A percentile compares a stretch with the other conserved stretches of the same genome.
phyloP scores from a whole-genome alignment of 1,140 invertebrate species.

The Scaptodrosophila lebanonensis region DNA sequence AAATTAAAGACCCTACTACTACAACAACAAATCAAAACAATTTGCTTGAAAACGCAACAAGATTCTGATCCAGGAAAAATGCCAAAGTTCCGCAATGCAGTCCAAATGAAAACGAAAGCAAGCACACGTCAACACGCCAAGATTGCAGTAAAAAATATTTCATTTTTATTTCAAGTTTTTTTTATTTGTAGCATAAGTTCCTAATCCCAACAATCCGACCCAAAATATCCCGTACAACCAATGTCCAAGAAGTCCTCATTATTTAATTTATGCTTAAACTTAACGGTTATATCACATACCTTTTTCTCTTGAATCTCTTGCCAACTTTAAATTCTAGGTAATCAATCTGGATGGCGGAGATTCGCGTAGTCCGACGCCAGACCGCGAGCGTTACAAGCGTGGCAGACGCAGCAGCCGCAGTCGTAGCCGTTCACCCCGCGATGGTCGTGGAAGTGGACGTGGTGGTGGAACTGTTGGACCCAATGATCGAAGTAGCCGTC shows the following conservation, averaged over 20 bases:
- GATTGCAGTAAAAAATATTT: conserved; percentile 43
- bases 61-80: conserved; percentile 16
- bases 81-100: conserved; percentile 32
- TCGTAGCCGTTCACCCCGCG: conserved; percentile 77
- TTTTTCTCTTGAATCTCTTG: conserved; percentile 62
- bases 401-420: conserved; percentile 77
- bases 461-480: conserved; percentile 77
- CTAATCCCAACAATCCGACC: background rate
- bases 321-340: conserved; percentile 74
- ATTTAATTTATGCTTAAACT: conserved; percentile 53
- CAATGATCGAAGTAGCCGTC: conserved; percentile 64
- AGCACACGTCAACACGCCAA: conserved; percentile 76
- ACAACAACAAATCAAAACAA: conserved; percentile 44
- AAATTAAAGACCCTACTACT: too few relatives aligned
- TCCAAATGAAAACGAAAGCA: conserved; percentile 23
- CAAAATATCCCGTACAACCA: background rate
- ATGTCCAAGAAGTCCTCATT: conserved; percentile 10
- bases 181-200: background rate
- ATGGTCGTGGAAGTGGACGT: conserved; percentile 70
- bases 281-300: conserved; percentile 63
- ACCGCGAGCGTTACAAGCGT: conserved; percentile 78
- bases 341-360: conserved; percentile 79
- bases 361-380: conserved; percentile 80
- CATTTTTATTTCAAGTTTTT: conserved; percentile 34
- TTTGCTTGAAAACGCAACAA: conserved; percentile 62